Conservation (phyloP, 2,888 invertebrate genomes). For the Empis livida region DNA sequence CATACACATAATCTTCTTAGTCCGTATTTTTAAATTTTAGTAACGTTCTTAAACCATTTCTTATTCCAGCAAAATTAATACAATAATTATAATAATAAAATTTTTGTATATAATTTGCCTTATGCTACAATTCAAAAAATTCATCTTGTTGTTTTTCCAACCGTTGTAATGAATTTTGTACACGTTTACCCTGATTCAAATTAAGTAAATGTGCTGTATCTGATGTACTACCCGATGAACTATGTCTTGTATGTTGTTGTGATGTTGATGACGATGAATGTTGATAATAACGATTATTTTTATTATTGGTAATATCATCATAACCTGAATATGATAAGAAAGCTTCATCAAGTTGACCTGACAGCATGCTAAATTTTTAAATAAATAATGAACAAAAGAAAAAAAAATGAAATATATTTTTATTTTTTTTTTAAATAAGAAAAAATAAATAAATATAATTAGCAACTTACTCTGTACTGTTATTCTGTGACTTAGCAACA, state of each 20-base stretch:
- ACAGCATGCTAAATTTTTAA: constrained; percentile 21
- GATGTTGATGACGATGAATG: constrained; percentile 30
- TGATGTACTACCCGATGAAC: constrained; percentile 41
- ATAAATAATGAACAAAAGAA: not conserved
- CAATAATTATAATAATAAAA: constrained; percentile 1
- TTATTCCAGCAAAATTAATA: not conserved
- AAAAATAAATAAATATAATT: not conserved
- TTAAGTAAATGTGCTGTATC: constrained; percentile 38
- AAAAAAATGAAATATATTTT: not conserved
- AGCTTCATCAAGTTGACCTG: constrained; percentile 30
- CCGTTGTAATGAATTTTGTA: constrained; percentile 66
- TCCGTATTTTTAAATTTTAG: no score
- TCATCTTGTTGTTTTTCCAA: constrained; percentile 79
- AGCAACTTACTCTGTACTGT: constrained; percentile 65
- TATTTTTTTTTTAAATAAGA: not conserved
- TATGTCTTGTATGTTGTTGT: constrained; percentile 29
- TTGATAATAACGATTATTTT: constrained; percentile 12
- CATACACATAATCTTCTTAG: no score
- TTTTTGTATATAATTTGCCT: not conserved
- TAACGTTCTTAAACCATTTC: not conserved
- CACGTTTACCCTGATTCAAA: constrained; percentile 66
- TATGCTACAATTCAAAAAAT: constrained; percentile 82
- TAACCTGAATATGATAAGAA: constrained; percentile 25
- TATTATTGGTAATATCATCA: constrained; percentile 20
- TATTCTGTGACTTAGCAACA: constrained; percentile 64